Evolutionary conservation across 2,797 vertebrate genomes (phyloP).

Genomic region (Jordanella pulchra): DNA sequence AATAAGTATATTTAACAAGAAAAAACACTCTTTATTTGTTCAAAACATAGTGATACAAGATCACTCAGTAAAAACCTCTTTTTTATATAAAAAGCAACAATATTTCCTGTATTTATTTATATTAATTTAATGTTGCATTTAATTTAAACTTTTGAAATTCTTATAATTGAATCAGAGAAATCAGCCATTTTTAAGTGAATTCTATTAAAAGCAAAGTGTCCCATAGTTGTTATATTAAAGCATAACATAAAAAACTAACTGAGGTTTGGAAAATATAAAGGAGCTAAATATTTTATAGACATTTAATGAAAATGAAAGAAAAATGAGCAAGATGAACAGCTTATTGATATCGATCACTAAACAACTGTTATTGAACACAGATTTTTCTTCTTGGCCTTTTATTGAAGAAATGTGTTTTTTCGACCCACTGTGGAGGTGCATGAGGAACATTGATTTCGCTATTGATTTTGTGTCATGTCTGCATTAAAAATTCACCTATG

Average conservation of each 20-base stretch:
- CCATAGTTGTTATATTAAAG: background rate
- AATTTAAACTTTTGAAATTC: background rate
- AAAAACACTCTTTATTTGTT: background rate
- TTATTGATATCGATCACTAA: background rate
- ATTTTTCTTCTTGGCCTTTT: constrained; percentile 14
- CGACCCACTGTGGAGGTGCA: background rate
- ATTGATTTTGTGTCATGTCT: background rate
- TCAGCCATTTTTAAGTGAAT: background rate
- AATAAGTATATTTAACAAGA: background rate
- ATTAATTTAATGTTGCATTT: background rate
- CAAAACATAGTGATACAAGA: background rate
- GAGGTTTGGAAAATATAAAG: background rate
- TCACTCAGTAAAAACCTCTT: background rate
- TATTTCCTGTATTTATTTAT: background rate
- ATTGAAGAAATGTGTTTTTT: constrained; percentile 5
- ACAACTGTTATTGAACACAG: background rate
- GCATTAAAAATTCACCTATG: background rate
- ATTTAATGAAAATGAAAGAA: background rate
- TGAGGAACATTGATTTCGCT: background rate
- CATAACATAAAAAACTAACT: background rate
- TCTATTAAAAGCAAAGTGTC: background rate
- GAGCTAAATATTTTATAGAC: too few species aligned
- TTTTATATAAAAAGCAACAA: background rate
- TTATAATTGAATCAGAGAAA: background rate
- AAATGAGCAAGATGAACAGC: background rate